Conservation (phyloP, 2,113 vertebrate species). For the Ammodytes dubius region DNA sequence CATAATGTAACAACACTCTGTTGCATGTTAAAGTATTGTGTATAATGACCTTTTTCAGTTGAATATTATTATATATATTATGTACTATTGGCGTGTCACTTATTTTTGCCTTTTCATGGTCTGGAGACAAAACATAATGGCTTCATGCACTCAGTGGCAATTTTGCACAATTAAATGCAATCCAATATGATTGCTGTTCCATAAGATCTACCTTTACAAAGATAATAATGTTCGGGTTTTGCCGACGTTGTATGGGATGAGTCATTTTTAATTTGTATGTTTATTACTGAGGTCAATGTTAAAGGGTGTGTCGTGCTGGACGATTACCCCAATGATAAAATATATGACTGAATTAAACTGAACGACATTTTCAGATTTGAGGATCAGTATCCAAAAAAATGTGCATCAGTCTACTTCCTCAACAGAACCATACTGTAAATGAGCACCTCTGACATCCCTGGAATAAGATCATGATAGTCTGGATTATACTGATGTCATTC, state of each 20-base stretch:
- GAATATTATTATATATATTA: too few species aligned
- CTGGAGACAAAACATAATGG: too few species aligned
- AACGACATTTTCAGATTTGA: background rate
- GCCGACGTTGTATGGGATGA: too few species aligned
- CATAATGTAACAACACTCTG: background rate
- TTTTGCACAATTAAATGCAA: too few species aligned
- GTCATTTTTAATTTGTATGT: too few species aligned
- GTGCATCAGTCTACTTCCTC: background rate
- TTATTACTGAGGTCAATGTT: too few species aligned
- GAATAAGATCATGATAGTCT: constrained; percentile 2
- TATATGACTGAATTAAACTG: background rate
- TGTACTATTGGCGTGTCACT: background rate
- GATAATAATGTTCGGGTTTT: too few species aligned
- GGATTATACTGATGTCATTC: background rate
- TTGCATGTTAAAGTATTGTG: background rate
- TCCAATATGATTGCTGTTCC: background rate
- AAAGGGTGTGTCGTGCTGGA: background rate
- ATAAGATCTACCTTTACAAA: too few species aligned
- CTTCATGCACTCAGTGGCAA: too few species aligned
- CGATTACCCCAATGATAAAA: background rate
- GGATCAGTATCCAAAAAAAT: background rate
- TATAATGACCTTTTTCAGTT: background rate
- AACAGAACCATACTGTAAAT: background rate
- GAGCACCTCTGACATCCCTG: background rate
- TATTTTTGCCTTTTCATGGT: too few species aligned